Evolutionary conservation across 2,888 invertebrate genomes (phyloP).

Genomic region (Polietes domitor): DNA sequence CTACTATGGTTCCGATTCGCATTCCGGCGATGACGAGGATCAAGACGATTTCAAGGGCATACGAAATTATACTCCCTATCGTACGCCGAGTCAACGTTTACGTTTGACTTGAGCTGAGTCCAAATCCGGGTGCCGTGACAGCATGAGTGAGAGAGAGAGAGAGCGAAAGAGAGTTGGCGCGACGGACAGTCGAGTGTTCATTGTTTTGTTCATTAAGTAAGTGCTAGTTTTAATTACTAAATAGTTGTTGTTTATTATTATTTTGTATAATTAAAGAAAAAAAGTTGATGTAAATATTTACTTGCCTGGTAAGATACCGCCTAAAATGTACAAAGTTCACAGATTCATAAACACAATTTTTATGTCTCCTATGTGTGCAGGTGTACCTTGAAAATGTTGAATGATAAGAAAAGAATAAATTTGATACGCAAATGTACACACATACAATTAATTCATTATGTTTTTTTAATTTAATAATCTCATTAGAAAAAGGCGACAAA

Average conservation of each 20-base stretch:
- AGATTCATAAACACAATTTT: slow-evolving; percentile 1
- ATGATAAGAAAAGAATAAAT: background rate
- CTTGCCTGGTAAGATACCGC: slow-evolving; percentile 5
- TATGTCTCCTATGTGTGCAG: background rate
- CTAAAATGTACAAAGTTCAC: slow-evolving; percentile 18
- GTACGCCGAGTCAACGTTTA: slow-evolving; percentile 39
- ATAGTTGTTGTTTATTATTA: slow-evolving; percentile 39
- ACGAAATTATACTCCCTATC: slow-evolving; percentile 9
- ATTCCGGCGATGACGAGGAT: slow-evolving; percentile 57
- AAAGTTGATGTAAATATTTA: slow-evolving; percentile 15
- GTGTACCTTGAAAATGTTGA: slow-evolving; percentile 7
- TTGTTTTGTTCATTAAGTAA: slow-evolving; percentile 14
- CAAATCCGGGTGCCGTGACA: background rate
- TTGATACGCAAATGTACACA: background rate
- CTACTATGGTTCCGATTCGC: slow-evolving; percentile 70
- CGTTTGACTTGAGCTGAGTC: background rate
- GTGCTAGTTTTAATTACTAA: slow-evolving; percentile 19
- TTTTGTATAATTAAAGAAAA: slow-evolving; percentile 29
- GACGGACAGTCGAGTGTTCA: background rate
- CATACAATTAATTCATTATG: no score
- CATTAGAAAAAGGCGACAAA: no score
- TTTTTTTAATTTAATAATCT: no score
- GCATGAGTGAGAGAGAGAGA: no score
- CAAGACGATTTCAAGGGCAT: slow-evolving; percentile 14
- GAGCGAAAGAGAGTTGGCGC: no score